Conservation (phyloP, 1,140 invertebrate species). For the Brachystomella parvula region DNA sequence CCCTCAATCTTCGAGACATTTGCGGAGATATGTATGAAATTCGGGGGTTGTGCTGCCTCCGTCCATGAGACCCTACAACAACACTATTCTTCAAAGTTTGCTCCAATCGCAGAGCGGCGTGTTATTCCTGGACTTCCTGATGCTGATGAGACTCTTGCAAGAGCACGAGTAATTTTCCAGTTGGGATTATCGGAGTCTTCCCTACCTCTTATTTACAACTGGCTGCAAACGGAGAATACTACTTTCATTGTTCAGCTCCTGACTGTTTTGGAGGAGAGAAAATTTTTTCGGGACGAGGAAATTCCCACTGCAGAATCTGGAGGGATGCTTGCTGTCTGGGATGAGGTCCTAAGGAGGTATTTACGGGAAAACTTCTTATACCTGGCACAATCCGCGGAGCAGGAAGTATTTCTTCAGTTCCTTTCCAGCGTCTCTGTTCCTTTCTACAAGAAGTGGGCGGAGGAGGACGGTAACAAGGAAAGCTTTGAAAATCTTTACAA, state of each 20-base stretch:
- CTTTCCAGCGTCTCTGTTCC: not conserved
- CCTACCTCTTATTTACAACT: not conserved
- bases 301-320: not conserved
- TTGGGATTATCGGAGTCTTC: not conserved
- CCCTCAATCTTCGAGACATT: slow-evolving; percentile 15
- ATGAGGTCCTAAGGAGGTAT: not conserved
- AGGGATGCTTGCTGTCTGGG: not conserved
- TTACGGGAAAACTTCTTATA: not conserved
- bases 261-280: not conserved
- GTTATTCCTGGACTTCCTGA: slow-evolving; percentile 14
- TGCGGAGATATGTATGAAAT: slow-evolving; percentile 6
- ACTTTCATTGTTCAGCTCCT: not conserved
- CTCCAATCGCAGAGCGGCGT: not conserved
- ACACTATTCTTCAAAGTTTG: not conserved
- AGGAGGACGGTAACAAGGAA: not conserved
- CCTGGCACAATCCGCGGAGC: not conserved
- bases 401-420: not conserved
- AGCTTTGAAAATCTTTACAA: not conserved
- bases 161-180: not conserved
- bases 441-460: not conserved
- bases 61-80: not conserved
- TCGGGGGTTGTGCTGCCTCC: not conserved
- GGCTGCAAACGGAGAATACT: slow-evolving; percentile 1
- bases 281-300: not conserved
- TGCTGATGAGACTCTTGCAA: slow-evolving; percentile 10